Base-by-base conservation (phyloP, 1,140 invertebrate species). In the Apocrypta bakeri region DNA sequence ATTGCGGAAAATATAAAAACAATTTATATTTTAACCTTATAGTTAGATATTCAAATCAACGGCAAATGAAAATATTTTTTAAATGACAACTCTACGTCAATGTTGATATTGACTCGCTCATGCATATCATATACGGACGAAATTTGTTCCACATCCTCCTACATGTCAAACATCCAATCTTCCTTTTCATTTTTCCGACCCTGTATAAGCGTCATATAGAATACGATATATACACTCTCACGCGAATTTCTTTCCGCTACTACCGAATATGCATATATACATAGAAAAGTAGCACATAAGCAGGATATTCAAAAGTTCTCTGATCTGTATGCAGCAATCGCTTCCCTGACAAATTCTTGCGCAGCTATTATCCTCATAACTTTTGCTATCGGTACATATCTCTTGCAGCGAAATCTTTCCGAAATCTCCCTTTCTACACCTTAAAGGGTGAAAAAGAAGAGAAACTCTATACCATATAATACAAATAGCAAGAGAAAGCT, bases 261-360 rank as follows among this genome's bases (percentile, higher is more conserved):
- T 48, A 12, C 21, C 0, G 33, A 3, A 48, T 48, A 48, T 4
- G 14, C 14, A 48, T 21, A 56, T 56, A 56, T 56, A 56, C 7
- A 56, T 1, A 17, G 7, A 56, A 56, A 21, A 56, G 64, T 25
- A 6, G 2, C 64, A 27, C 63, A 25, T 61, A 61, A 21, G 64
- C 86, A 84, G 64, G 64, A 29, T 24, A 66, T 66, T 27, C 64
- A 71, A 71, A 71, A 37, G 42, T 61, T 11, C 27, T n/a, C 14
- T 6, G 1, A 56, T 37, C 14, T 27, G 56, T n/a, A 24, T 37
- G 27, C 68, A 27, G 25, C 27, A 2, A 3, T 7, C 0, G n/a
- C 31, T 24, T 29, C 24, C 63, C 48, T 56, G 48, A 56, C 48
- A 56, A 21, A 56, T 56, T n/a, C 21, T 21, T 21, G 48, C 48